Evolutionary conservation across 2,888 invertebrate species (phyloP).

Genomic region (Pteria penguin): DNA sequence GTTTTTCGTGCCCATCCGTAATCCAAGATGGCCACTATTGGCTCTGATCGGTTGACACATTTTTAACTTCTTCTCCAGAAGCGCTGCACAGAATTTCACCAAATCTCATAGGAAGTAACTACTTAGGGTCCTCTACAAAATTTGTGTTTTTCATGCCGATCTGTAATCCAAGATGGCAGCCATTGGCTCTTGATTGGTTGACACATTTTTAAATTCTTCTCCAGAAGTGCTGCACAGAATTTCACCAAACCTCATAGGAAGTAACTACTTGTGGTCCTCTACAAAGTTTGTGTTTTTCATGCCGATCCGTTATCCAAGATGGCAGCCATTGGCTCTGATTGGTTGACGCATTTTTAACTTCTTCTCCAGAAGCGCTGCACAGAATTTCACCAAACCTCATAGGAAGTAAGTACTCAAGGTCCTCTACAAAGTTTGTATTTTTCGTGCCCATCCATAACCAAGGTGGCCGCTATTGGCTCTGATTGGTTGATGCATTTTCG

Average conservation of each 20-base stretch:
- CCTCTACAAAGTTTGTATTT: not conserved
- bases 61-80: not conserved
- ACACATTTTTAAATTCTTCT: not conserved
- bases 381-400: not conserved
- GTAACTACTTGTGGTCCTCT: no score
- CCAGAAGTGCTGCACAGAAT: not conserved
- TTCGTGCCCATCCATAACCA: not conserved
- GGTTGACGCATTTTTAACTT: not conserved
- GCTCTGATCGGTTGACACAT: not conserved
- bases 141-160: not conserved
- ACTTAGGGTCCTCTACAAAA: not conserved
- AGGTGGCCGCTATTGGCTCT: not conserved
- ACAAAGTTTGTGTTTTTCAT: no score
- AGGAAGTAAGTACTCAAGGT: not conserved
- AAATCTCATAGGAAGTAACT: not conserved
- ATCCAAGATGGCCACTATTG: not conserved
- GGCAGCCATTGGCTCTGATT: no score
- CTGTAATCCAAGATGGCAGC: not conserved
- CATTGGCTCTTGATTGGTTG: not conserved
- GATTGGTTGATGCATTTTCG: not conserved
- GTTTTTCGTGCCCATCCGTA: not conserved
- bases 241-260: not conserved
- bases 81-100: not conserved
- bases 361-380: not conserved
- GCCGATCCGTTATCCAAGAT: no score